These are phyloP conservation scores for Formica exsecta DNA, from an alignment of 1,140 invertebrate genomes.

Conservation along the genomic window DNA sequence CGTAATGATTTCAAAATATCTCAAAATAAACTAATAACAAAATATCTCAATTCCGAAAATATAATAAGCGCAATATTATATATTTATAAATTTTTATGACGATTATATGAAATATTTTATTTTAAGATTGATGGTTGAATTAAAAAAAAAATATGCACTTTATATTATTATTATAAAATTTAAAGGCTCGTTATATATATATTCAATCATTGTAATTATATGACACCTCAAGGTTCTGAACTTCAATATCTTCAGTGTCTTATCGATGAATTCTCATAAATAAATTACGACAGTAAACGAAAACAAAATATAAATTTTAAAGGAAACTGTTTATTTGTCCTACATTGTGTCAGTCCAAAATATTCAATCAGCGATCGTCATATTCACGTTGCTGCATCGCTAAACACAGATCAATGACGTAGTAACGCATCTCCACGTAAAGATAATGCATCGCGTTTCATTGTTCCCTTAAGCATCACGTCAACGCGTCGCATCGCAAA, in stretches of 20 bases:
- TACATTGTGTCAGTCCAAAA: background rate
- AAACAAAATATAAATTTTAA: background rate
- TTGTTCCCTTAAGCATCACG: slow-evolving; percentile 73
- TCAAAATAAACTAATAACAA: background rate
- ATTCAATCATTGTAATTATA: background rate
- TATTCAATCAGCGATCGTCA: background rate
- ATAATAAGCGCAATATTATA: background rate
- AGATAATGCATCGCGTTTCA: slow-evolving; percentile 67
- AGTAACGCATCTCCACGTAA: slow-evolving; percentile 55
- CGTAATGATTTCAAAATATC: slow-evolving; percentile 40
- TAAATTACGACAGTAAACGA: background rate
- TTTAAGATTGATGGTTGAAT: slow-evolving; percentile 15
- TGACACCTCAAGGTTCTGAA: background rate
- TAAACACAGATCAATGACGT: slow-evolving; percentile 53
- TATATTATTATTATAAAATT: background rate
- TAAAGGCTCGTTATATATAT: background rate
- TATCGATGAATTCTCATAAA: background rate
- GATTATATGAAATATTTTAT: background rate
- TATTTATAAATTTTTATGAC: background rate
- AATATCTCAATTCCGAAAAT: slow-evolving; percentile 38
- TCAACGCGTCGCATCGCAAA: slow-evolving; percentile 70
- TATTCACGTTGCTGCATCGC: background rate
- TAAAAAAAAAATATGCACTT: background rate
- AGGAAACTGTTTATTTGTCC: background rate
- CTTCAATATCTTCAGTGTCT: background rate